Evolutionary conservation across 2,113 vertebrate genomes (phyloP).

Genomic region (Myxocyprinus asiaticus): DNA sequence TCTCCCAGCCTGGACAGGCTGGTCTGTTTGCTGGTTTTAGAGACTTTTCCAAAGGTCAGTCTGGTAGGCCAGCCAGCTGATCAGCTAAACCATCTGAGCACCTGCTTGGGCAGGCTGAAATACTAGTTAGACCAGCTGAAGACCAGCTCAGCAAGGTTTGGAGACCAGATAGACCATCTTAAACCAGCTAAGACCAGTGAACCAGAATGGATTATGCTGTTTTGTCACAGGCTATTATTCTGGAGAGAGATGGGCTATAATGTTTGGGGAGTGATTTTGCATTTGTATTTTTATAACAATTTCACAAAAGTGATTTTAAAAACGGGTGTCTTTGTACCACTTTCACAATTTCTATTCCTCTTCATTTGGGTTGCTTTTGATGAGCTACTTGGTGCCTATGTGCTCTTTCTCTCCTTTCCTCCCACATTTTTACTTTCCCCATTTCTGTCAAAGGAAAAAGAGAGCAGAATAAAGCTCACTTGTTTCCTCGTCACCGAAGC

Average conservation of each 20-base stretch:
- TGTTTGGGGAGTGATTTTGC: slow-evolving; percentile 9
- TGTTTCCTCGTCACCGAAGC: not conserved
- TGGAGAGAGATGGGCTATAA: slow-evolving; percentile 8
- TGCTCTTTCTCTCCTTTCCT: not conserved
- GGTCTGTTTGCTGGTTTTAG: too few species aligned
- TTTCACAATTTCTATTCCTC: slow-evolving; percentile 4
- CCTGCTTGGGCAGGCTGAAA: too few species aligned
- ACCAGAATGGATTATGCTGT: too few species aligned
- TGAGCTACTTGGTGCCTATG: not conserved
- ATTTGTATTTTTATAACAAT: slow-evolving; percentile 38
- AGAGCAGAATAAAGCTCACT: slow-evolving; percentile 9
- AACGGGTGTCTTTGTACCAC: slow-evolving; percentile 36
- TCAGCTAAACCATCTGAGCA: too few species aligned
- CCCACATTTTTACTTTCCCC: not conserved
- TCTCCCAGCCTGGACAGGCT: too few species aligned
- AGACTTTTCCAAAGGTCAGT: too few species aligned
- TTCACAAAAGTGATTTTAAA: not conserved
- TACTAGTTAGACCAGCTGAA: too few species aligned
- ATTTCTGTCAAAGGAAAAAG: not conserved
- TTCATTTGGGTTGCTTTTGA: slow-evolving; percentile 24
- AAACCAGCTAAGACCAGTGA: too few species aligned
- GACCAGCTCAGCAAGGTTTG: too few species aligned
- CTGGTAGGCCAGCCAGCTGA: too few species aligned
- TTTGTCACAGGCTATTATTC: too few species aligned
- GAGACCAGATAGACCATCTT: too few species aligned